Base-by-base conservation (phyloP, 2,888 invertebrate species). In the Idaea aversata region DNA sequence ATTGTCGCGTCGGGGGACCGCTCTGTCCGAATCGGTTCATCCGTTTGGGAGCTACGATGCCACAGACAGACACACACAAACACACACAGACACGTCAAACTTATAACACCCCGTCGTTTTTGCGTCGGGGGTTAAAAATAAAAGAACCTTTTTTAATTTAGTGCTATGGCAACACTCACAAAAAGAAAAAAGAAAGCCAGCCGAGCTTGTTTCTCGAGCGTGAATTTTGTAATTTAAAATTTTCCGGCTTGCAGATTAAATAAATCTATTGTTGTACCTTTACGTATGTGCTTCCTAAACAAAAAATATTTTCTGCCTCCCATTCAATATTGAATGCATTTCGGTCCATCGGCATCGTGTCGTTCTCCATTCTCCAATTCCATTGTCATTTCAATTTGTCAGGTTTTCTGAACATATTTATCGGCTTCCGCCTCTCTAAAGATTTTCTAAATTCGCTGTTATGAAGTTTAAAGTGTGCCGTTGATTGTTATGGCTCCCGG, bases 401-500 rank as follows among this genome's bases (percentile, higher is more conserved):
- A 47, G 10, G 47, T 13, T 47, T 47, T 47, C 13, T 47, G 13
- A 47, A 47, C 47, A 47, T 47, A 47, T 47, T 59, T 61, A 6
- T 6, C 38, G 47, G 25, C 57, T 34, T 15, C n/a, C 57, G 13
- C 57, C 35, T 7, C 57, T 58, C 15, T 59, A 64, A 63, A 36
- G 34, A 25, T 47, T 47, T 47, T 10, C 47, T 47, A 47, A 47
- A 47, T 59, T 59, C 16, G 58, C 58, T 16, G 15, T 60, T 70
- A 67, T 67, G 66, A 67, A 61, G 64, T 35, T 10, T 36, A 61
- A 15, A 34, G 15, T n/a, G 61, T 10, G 47, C 47, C 47, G 47
- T 47, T 47, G 47, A 47, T 47, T 87, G 90, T 87, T 86, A 92
- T 93, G 93, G 92, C 93, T 84, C 93, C 93, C 84, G 92, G 91